These are phyloP conservation scores for Tachuris rubrigastra DNA, from an alignment of 2,113 vertebrate species.

Conservation along the genomic window DNA sequence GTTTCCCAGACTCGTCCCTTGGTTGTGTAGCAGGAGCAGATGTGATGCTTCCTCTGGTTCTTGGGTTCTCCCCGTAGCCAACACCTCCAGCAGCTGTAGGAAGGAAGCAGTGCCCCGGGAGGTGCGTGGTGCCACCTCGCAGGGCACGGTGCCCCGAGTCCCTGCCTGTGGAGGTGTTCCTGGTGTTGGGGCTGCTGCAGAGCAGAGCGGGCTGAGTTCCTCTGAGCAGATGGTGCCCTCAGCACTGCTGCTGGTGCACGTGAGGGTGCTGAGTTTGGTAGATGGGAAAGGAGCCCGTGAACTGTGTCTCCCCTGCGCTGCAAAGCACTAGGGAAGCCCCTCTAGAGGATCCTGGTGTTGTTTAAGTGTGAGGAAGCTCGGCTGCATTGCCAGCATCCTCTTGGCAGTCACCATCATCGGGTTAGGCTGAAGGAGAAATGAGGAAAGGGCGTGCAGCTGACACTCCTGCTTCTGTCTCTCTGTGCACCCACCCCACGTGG, in stretches of 20 bases:
- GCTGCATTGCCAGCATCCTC: neutral
- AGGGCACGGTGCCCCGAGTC: neutral
- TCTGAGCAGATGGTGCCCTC: neutral
- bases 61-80: neutral
- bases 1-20: neutral
- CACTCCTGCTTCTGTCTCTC: neutral
- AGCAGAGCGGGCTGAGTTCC: neutral
- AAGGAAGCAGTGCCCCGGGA: accelerated
- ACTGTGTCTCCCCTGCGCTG: neutral
- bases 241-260: accelerated
- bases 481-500: neutral
- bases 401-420: accelerated
- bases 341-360: neutral
- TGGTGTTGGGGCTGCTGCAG: neutral
- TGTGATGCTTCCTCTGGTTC: neutral
- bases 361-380: neutral
- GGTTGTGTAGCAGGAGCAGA: neutral
- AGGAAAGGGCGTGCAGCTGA: neutral
- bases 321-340: neutral
- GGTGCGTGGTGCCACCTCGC: accelerated
- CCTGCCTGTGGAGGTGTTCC: neutral
- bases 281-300: neutral
- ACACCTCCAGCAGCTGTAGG: neutral
- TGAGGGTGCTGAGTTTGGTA: neutral
- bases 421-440: neutral